A percentile compares a stretch with the other conserved stretches of the same genome.
Evolutionary conservation across 2,113 vertebrate species (phyloP).

Genomic region (Smithornis capensis): DNA sequence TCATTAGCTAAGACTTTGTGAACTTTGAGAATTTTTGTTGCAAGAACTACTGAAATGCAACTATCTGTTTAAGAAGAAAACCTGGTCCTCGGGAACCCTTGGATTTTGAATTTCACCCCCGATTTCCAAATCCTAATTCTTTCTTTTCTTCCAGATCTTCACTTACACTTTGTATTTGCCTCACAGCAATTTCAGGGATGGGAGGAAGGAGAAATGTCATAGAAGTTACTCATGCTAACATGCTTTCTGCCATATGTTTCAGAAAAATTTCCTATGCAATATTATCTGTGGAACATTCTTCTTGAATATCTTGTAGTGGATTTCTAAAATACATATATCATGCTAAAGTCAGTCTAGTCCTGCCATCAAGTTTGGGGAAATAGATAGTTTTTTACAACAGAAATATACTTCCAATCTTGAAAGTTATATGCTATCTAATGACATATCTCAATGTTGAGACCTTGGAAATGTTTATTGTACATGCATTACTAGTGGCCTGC

Average conservation of each 20-base stretch:
- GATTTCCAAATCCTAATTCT: neutral
- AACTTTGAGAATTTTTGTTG: neutral
- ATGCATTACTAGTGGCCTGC: neutral
- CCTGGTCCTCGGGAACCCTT: neutral
- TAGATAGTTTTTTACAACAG: neutral
- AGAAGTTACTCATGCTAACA: conserved; percentile 22
- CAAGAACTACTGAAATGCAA: neutral
- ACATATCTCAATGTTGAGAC: neutral
- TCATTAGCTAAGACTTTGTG: neutral
- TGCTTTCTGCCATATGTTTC: conserved; percentile 44
- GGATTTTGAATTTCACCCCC: neutral
- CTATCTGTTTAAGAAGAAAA: neutral
- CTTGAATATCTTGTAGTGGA: neutral
- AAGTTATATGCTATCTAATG: neutral
- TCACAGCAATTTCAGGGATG: neutral
- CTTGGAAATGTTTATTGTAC: neutral
- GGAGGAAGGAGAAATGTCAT: conserved; percentile 11
- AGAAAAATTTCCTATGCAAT: neutral
- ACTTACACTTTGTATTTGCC: neutral
- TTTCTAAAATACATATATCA: neutral
- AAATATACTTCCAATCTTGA: neutral
- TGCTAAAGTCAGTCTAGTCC: conserved; percentile 7
- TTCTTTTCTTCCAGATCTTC: neutral
- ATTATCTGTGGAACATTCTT: neutral
- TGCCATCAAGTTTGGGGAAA: neutral